phyloP scores from a whole-genome alignment of 2,888 invertebrate genomes.

The Caenorhabditis sp. region DNA sequence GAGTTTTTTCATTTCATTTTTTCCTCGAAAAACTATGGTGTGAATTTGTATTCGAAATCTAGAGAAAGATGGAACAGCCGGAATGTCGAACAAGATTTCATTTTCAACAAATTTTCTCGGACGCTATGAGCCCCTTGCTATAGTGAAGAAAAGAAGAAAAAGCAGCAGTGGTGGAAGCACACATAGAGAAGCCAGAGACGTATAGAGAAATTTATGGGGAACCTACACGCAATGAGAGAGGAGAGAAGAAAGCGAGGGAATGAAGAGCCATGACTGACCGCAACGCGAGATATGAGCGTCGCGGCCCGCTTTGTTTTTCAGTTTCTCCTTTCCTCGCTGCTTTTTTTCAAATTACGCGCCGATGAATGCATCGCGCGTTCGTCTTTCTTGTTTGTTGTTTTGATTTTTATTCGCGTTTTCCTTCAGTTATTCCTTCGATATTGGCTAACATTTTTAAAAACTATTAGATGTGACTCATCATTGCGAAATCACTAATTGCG shows the following conservation, averaged over 20 bases:
- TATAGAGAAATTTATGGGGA: slow-evolving; percentile 22
- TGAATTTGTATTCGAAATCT: too few relatives aligned
- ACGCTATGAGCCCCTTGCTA: neutral
- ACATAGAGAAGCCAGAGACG: neutral
- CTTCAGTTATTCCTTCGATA: neutral
- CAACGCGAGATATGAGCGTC: slow-evolving; percentile 1
- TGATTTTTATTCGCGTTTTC: neutral
- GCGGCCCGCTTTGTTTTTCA: slow-evolving; percentile 1
- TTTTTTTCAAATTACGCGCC: slow-evolving; percentile 9
- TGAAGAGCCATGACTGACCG: slow-evolving; percentile 3
- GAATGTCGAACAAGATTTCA: slow-evolving; percentile 8
- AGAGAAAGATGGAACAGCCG: neutral
- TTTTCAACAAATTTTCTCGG: slow-evolving; percentile 5
- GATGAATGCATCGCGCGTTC: slow-evolving; percentile 1
- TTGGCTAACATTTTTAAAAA: too few relatives aligned
- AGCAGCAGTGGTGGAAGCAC: neutral
- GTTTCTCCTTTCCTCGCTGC: neutral
- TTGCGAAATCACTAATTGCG: neutral
- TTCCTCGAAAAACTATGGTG: neutral
- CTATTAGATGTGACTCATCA: neutral
- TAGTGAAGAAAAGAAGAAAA: neutral
- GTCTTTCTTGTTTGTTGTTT: neutral
- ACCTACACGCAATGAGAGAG: slow-evolving; percentile 21
- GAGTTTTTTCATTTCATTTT: neutral
- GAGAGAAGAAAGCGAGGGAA: slow-evolving; percentile 11